Conservation (phyloP, 2,888 invertebrate genomes). For the Ramazzottius varieornatus region DNA sequence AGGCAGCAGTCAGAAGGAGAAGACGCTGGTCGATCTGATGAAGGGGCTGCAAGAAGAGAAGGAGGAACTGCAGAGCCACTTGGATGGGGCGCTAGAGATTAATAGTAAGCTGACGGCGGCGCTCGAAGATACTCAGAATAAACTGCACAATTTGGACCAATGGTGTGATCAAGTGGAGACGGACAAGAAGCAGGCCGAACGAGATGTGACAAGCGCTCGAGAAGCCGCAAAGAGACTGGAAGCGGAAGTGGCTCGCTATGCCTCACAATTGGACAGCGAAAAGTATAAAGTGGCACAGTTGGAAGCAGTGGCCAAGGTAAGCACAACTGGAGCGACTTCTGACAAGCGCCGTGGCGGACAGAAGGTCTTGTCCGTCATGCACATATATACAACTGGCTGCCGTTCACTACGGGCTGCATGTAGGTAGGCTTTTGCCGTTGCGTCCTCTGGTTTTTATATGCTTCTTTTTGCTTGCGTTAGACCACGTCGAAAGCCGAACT, state of each 20-base stretch:
- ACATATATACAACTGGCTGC: too few relatives aligned
- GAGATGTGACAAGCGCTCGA: neutral
- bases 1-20: constrained; percentile 16
- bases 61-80: constrained; percentile 33
- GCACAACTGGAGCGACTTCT: too few relatives aligned
- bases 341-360: too few relatives aligned
- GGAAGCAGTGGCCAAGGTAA: constrained; percentile 27
- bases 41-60: constrained; percentile 48
- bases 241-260: neutral
- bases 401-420: too few relatives aligned
- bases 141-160: neutral
- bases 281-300: constrained; percentile 33
- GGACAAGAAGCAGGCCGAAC: neutral
- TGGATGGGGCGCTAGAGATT: neutral
- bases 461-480: too few relatives aligned
- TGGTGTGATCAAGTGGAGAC: neutral
- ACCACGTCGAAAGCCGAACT: constrained; percentile 42
- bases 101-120: neutral
- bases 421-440: too few relatives aligned
- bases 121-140: neutral
- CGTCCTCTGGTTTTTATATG: too few relatives aligned
- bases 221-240: neutral
- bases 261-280: neutral
- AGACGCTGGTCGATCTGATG: constrained; percentile 49
- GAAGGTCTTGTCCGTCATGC: too few relatives aligned